Percentiles rank a stretch among this genome's conserved stretches.
phyloP scores from a whole-genome alignment of 92 coral and sea anemone species.

The Umimayanthus chanpuru region DNA sequence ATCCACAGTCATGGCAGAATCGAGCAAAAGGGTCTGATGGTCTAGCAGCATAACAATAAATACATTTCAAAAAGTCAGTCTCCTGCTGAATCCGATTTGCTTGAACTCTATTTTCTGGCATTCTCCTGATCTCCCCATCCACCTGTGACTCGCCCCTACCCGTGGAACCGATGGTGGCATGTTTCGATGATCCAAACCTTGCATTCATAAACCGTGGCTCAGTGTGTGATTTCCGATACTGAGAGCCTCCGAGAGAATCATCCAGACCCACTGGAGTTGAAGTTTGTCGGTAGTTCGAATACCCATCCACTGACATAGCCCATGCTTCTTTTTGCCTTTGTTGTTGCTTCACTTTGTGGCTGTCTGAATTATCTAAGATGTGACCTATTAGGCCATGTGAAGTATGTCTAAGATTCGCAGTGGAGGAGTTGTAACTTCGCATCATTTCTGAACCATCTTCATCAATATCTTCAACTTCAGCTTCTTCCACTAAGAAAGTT shows the following conservation, averaged over 20 bases:
- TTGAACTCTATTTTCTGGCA: constrained; percentile 72
- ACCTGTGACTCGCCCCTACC: constrained; percentile 56
- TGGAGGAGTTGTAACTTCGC: constrained; percentile 57
- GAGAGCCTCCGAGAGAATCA: constrained; percentile 59
- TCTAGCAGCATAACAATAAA: constrained; percentile 94
- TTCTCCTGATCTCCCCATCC: constrained; percentile 62
- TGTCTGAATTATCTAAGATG: constrained; percentile 44
- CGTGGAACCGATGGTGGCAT: constrained; percentile 64
- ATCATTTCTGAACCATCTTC: constrained; percentile 60
- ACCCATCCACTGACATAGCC: constrained; percentile 43
- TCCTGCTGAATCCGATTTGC: constrained; percentile 72
- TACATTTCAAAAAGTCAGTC: constrained; percentile 84
- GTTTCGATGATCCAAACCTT: constrained; percentile 79
- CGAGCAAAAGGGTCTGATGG: constrained; percentile 98
- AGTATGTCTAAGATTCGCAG: constrained; percentile 59
- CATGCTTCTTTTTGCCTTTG: constrained; percentile 53
- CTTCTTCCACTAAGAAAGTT: constrained; percentile 85
- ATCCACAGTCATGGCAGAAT: constrained; percentile 94
- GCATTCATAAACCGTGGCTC: constrained; percentile 77
- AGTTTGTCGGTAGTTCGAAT: constrained; percentile 53
- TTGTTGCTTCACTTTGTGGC: constrained; percentile 20
- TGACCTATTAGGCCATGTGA: constrained; percentile 65
- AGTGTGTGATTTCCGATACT: constrained; percentile 64
- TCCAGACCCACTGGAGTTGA: constrained; percentile 67
- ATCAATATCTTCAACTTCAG: constrained; percentile 42